Conservation (phyloP, 1,140 invertebrate genomes). For the Zaprionus tsacasi region DNA sequence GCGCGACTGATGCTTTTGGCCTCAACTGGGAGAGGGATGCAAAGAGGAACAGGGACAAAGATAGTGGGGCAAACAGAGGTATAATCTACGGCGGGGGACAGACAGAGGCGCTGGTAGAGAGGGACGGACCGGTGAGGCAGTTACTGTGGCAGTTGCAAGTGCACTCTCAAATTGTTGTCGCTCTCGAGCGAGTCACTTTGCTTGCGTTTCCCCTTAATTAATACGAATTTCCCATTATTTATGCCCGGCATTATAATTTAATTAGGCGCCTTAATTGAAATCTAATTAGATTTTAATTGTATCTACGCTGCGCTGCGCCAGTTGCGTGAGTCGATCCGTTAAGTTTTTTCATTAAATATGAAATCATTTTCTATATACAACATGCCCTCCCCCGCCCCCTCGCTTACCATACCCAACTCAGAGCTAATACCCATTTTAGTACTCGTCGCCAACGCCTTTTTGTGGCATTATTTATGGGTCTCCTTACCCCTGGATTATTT, state of each 20-base stretch:
- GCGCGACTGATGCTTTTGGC: slow-evolving; percentile 19
- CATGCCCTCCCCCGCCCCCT: not conserved
- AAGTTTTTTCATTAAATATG: slow-evolving; percentile 30
- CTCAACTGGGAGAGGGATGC: not conserved
- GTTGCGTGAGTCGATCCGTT: not conserved
- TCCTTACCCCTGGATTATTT: slow-evolving; percentile 16
- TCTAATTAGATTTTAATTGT: slow-evolving; percentile 79
- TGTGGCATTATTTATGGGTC: slow-evolving; percentile 70
- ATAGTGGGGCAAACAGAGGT: not conserved
- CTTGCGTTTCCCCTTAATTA: slow-evolving; percentile 52
- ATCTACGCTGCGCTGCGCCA: slow-evolving; percentile 33
- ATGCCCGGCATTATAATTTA: slow-evolving; percentile 76
- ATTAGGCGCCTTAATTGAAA: slow-evolving; percentile 79
- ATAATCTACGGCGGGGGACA: not conserved
- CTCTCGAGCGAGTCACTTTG: slow-evolving; percentile 8
- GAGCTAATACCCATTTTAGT: slow-evolving; percentile 23
- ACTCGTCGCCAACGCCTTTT: slow-evolving; percentile 26
- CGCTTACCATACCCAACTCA: not conserved
- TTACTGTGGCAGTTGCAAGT: not conserved
- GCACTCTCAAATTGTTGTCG: slow-evolving; percentile 37
- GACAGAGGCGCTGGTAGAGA: not conserved
- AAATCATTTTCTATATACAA: slow-evolving; percentile 38
- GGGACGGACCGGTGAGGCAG: not conserved
- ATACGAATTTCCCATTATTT: slow-evolving; percentile 74
- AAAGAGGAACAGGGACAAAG: not conserved